These are phyloP conservation scores for Cottus gobio DNA, from an alignment of 2,113 vertebrate species.

Conservation along the genomic window DNA sequence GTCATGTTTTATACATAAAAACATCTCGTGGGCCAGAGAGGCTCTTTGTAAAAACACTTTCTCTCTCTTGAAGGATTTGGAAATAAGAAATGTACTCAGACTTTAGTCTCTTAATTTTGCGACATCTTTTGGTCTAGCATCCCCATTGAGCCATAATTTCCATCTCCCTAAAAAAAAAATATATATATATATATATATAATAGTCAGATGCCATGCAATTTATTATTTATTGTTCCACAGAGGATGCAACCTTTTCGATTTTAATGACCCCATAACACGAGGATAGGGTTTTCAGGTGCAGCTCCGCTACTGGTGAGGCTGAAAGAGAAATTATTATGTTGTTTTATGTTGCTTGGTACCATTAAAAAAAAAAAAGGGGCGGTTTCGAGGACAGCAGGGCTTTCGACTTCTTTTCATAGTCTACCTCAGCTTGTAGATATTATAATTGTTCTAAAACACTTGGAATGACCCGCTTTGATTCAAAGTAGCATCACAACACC, in stretches of 20 bases:
- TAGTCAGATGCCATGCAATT: too few species aligned
- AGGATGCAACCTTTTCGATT: background rate
- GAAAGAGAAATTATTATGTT: background rate
- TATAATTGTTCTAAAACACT: background rate
- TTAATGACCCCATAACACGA: background rate
- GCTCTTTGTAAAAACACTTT: background rate
- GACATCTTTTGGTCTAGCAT: too few species aligned
- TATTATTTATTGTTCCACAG: background rate
- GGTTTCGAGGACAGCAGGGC: background rate
- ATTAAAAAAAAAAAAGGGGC: background rate
- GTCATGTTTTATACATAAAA: background rate
- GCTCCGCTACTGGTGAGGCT: background rate
- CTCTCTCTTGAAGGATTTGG: background rate
- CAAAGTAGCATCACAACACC: background rate
- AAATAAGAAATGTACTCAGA: too few species aligned
- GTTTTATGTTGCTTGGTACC: background rate
- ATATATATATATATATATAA: background rate
- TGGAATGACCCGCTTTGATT: background rate
- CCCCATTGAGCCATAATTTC: background rate
- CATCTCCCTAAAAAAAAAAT: too few species aligned
- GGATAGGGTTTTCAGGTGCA: background rate
- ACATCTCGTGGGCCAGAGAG: background rate
- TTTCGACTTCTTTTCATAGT: background rate
- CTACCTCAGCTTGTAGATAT: background rate
- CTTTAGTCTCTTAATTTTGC: background rate